phyloP scores from a whole-genome alignment of 2,888 invertebrate species.

The Halocaridina rubra region DNA sequence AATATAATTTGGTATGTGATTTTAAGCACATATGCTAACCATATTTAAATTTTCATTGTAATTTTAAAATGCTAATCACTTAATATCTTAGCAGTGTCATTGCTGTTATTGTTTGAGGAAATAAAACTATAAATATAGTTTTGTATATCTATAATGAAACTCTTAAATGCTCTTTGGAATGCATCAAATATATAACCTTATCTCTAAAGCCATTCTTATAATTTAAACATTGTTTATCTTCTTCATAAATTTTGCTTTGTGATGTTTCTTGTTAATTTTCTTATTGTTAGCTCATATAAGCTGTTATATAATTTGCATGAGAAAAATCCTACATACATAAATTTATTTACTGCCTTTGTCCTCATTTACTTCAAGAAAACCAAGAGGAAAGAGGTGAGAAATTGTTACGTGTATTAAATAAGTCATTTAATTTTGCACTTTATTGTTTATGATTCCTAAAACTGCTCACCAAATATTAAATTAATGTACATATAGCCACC shows the following conservation, averaged over 20 bases:
- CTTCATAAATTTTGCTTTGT: neutral
- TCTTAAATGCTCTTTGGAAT: neutral
- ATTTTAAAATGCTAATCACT: too few species aligned
- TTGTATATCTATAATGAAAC: too few species aligned
- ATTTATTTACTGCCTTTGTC: constrained; percentile 10
- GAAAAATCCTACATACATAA: neutral
- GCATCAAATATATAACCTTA: neutral
- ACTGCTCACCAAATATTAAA: too few species aligned
- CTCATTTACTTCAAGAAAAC: constrained; percentile 22
- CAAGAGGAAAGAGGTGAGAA: constrained; percentile 45
- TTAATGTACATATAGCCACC: too few species aligned
- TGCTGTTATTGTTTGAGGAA: too few species aligned
- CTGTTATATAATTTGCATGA: neutral
- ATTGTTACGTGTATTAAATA: neutral
- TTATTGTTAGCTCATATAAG: neutral
- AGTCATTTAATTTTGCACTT: neutral
- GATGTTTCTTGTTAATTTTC: neutral
- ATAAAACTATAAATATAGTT: too few species aligned
- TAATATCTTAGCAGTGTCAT: too few species aligned
- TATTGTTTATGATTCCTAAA: neutral
- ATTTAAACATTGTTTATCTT: neutral
- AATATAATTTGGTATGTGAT: too few species aligned
- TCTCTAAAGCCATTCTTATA: neutral
- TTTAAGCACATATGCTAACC: too few species aligned
- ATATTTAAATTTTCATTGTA: too few species aligned